These are phyloP conservation scores for Agonopterix subpropinquella DNA, from an alignment of 2,888 invertebrate species.

Conservation along the genomic window DNA sequence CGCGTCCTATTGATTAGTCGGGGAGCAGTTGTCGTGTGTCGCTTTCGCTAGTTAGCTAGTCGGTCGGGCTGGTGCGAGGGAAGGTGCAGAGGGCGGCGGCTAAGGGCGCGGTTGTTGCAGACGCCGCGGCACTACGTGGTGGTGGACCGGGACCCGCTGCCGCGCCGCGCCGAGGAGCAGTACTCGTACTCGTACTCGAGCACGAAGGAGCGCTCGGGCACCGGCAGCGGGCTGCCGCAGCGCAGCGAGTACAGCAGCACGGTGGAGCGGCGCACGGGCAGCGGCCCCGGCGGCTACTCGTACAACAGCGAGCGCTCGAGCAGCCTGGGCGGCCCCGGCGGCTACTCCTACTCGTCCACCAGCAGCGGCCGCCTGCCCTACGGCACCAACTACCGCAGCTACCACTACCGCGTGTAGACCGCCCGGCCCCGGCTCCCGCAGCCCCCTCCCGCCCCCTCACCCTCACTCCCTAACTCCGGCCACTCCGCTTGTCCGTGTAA, in stretches of 20 bases:
- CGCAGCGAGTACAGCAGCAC: slow-evolving; percentile 80
- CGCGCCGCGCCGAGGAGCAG: slow-evolving; percentile 85
- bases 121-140: slow-evolving; percentile 93
- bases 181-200: slow-evolving; percentile 90
- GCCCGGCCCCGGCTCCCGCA: slow-evolving; percentile 34
- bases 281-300: slow-evolving; percentile 85
- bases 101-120: slow-evolving; percentile 78
- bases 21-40: slow-evolving; percentile 48
- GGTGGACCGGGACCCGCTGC: slow-evolving; percentile 84
- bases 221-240: slow-evolving; percentile 72
- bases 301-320: slow-evolving; percentile 85
- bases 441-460: slow-evolving; percentile 18
- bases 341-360: slow-evolving; percentile 89
- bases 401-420: slow-evolving; percentile 88
- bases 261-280: slow-evolving; percentile 81
- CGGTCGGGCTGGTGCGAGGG: slow-evolving; percentile 48
- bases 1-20: slow-evolving; percentile 57
- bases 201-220: slow-evolving; percentile 67
- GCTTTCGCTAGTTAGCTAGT: slow-evolving; percentile 62
- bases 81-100: slow-evolving; percentile 36
- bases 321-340: slow-evolving; percentile 85
- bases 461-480: slow-evolving; percentile 19
- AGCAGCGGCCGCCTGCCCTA: slow-evolving; percentile 87
- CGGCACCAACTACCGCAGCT: slow-evolving; percentile 89
- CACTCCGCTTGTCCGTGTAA: slow-evolving; percentile 23